A percentile compares a stretch with the other conserved stretches of the same genome.
Evolutionary conservation across 64 coral and sea anemone genomes (phyloP).

Genomic region (Montipora capricornis): DNA sequence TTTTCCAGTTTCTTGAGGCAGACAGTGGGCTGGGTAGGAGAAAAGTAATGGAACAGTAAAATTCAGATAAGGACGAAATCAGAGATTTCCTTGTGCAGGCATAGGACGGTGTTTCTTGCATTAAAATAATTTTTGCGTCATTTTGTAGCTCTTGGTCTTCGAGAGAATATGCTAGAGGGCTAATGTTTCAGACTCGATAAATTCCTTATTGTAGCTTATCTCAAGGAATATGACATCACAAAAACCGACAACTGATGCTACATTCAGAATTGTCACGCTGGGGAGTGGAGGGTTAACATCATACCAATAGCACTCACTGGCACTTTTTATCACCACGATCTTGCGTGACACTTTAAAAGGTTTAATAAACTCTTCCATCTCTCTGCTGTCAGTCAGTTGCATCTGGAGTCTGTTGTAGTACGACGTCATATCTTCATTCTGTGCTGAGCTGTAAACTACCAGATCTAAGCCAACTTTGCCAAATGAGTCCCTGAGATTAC

Average conservation of each 20-base stretch:
- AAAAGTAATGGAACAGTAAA: background rate
- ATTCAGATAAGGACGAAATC: background rate
- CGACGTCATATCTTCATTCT: background rate
- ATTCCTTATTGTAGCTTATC: background rate
- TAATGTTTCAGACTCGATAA: too few species aligned
- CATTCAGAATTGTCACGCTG: background rate
- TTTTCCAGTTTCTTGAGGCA: conserved; percentile 21
- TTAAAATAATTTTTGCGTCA: too few species aligned
- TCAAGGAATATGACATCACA: background rate
- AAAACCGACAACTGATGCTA: background rate
- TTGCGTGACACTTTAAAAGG: conserved; percentile 49
- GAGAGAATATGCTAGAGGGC: too few species aligned
- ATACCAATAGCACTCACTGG: background rate
- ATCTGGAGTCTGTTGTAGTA: conserved; percentile 17
- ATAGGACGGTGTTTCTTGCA: background rate
- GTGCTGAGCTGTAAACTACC: conserved; percentile 16
- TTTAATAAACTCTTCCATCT: conserved; percentile 10
- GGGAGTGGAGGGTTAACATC: background rate
- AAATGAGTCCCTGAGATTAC: conserved; percentile 1
- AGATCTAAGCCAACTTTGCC: conserved; percentile 15
- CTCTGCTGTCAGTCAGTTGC: background rate
- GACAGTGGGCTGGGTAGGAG: conserved; percentile 24
- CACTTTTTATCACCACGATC: conserved; percentile 22
- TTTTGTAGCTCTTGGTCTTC: too few species aligned
- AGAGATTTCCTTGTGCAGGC: background rate